A percentile compares a stretch with the other conserved stretches of the same genome.
phyloP scores from a whole-genome alignment of 35 echinoderm and acorn worm species.

The Apostichopus parvimensis region DNA sequence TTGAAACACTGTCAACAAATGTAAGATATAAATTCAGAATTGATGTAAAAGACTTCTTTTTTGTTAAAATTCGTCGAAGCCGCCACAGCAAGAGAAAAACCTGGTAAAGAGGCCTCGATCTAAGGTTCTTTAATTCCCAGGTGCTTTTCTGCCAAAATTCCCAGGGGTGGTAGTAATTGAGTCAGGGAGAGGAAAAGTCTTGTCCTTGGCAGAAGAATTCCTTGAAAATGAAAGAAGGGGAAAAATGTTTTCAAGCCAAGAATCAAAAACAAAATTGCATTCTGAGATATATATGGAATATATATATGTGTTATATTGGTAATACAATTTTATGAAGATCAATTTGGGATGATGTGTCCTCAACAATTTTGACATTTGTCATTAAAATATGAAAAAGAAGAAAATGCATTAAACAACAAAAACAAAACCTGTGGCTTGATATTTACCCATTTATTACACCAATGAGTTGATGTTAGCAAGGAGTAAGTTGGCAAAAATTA shows the following conservation, averaged over 20 bases:
- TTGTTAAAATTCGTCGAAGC: not conserved
- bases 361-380: too few species aligned
- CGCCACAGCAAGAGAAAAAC: not conserved
- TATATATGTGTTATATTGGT: not conserved
- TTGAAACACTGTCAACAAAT: not conserved
- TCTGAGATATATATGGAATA: not conserved
- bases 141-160: not conserved
- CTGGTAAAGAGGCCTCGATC: not conserved
- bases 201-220: constrained; percentile 5
- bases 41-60: not conserved
- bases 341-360: not conserved
- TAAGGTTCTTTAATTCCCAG: not conserved
- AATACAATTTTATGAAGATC: not conserved
- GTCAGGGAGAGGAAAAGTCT: not conserved
- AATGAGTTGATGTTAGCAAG: too few species aligned
- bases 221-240: not conserved
- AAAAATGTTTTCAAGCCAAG: not conserved
- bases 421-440: too few species aligned
- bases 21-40: not conserved
- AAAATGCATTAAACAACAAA: too few species aligned
- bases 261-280: constrained; percentile 4
- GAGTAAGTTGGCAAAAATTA: too few species aligned
- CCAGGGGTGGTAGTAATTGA: constrained; percentile 6
- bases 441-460: too few species aligned
- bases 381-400: too few species aligned